Base-by-base conservation (phyloP, 2,113 vertebrate species). In the Morone saxatilis region DNA sequence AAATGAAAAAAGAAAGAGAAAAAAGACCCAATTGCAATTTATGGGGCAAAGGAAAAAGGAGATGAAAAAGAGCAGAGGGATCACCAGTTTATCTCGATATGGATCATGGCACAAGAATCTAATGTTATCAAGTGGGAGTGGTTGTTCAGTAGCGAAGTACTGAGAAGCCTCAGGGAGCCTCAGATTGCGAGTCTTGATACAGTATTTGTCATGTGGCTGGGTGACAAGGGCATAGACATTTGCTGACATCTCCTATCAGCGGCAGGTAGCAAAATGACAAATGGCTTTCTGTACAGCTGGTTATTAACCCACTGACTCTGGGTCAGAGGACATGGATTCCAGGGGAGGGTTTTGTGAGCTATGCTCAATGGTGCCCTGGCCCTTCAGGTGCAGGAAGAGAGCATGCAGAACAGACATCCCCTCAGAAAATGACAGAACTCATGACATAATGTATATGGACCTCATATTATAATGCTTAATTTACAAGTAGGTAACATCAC, bases 291-390 rank as follows among this genome's bases (percentile, higher is more conserved):
- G 76, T 83, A 77, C 80, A 76, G 87, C 66, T 86, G 86, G 91
- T 93, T 93, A 93, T 93, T 94, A 94, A 93, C 92, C 89, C 50
- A 54, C 86, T 88, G 90, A 92, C 91, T 89, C 60, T 59, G 80
- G 91, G 94, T 91, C 91, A 90, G 87, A 84, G 84, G 90, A 89
- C 75, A 71, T 1, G 57, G 79, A 60, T 20, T 13, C 66, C 75
- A 41, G 78, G 87, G 77, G 76, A 84, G 85, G 75, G 84, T 86
- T 81, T 62, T 77, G 86, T 74, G 84, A 88, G 82, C 82, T 76
- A 62, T 88, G 76, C 73, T 86, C 84, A 62, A 50, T 48, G 60
- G 82, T 81, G 80, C 20, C 80, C 76, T 8, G 16, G 69, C 51
- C 78, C 63, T 48, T 61, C 19, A 40, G 73, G 71, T 76, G n/a